phyloP scores from a whole-genome alignment of 1,140 invertebrate species.

The Drosophila ogumai region DNA sequence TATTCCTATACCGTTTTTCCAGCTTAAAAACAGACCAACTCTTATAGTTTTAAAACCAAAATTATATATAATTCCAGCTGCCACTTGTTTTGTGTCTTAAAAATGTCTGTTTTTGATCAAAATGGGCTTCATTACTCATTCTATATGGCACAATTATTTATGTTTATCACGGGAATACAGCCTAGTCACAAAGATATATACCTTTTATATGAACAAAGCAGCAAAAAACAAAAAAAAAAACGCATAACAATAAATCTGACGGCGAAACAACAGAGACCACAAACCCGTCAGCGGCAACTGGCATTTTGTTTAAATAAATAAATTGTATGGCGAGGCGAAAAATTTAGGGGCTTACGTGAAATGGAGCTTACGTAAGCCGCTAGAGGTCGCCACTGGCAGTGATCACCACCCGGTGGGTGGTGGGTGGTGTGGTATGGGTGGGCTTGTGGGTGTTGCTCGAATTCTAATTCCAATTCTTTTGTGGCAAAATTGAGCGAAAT shows the following conservation, averaged over 20 bases:
- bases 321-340: constrained; percentile 42
- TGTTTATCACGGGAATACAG: neutral
- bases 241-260: constrained; percentile 55
- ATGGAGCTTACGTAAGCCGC: constrained; percentile 44
- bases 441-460: neutral
- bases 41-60: neutral
- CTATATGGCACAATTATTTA: neutral
- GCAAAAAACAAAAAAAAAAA: constrained; percentile 21
- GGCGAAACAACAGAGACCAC: constrained; percentile 21
- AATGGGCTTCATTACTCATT: constrained; percentile 3
- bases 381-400: constrained; percentile 40
- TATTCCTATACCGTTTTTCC: neutral
- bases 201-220: constrained; percentile 9
- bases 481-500: constrained; percentile 25
- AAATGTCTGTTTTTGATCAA: constrained; percentile 7
- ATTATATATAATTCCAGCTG: neutral
- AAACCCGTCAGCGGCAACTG: constrained; percentile 5
- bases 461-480: constrained; percentile 12
- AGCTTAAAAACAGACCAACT: neutral
- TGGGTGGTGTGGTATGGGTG: neutral
- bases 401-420: constrained; percentile 3
- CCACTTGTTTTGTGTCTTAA: neutral
- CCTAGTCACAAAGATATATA: constrained; percentile 13
- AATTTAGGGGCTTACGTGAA: constrained; percentile 33
- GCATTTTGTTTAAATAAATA: constrained; percentile 51